These are phyloP conservation scores for Pediacus dermestoides DNA, from an alignment of 2,888 invertebrate species.

Conservation along the genomic window DNA sequence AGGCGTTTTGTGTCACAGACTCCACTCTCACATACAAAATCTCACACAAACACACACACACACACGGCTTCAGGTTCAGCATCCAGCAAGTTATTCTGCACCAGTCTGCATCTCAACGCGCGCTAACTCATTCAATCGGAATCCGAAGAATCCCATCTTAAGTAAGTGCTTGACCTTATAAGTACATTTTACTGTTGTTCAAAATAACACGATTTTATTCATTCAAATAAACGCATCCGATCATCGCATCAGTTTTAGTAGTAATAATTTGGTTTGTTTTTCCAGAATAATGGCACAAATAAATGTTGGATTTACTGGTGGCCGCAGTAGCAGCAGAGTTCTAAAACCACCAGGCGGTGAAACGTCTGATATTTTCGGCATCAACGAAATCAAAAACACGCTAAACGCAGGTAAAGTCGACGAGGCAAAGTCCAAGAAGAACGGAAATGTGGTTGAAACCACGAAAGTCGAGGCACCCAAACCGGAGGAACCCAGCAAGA, in stretches of 20 bases:
- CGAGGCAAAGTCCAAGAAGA: constrained; percentile 4
- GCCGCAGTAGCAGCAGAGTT: constrained; percentile 27
- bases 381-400: constrained; percentile 11
- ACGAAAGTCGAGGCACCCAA: constrained; percentile 5
- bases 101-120: constrained; percentile 1
- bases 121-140: background rate
- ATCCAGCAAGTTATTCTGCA: too few relatives aligned
- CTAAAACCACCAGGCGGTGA: constrained; percentile 33
- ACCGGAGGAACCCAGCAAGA: too few relatives aligned
- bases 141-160: background rate
- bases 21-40: too few relatives aligned
- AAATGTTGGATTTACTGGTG: constrained; percentile 31
- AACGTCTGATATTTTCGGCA: constrained; percentile 29
- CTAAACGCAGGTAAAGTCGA: background rate
- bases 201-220: too few relatives aligned
- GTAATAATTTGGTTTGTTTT: constrained; percentile 3
- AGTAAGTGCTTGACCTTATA: constrained; percentile 2
- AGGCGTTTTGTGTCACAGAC: background rate
- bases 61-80: too few relatives aligned
- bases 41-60: too few relatives aligned
- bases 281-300: constrained; percentile 10
- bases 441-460: background rate
- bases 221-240: too few relatives aligned
- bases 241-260: too few relatives aligned
- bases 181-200: too few relatives aligned